These are phyloP conservation scores for Agriopis leucophaearia DNA, from an alignment of 2,888 invertebrate species.

Conservation along the genomic window DNA sequence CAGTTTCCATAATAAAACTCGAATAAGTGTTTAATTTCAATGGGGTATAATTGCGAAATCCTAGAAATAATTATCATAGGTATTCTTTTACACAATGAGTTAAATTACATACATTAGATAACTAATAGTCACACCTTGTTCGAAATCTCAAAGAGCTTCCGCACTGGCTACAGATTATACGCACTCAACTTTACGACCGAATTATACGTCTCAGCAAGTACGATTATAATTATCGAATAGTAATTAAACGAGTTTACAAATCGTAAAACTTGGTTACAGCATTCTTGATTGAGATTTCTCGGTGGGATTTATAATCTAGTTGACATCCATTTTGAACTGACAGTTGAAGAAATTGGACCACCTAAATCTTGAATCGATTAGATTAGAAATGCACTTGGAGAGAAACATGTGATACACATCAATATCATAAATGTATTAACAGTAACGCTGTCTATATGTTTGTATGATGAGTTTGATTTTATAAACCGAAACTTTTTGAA, in stretches of 20 bases:
- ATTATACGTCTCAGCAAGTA: conserved; percentile 22
- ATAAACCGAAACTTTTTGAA: too few relatives aligned
- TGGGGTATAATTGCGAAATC: too few relatives aligned
- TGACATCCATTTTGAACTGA: conserved; percentile 18
- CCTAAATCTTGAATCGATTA: conserved; percentile 9
- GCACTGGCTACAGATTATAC: conserved; percentile 21
- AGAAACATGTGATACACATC: not conserved
- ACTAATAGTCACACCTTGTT: not conserved
- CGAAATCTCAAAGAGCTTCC: conserved; percentile 14
- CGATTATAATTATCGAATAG: conserved; percentile 29
- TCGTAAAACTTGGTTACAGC: conserved; percentile 34
- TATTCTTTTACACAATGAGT: not conserved
- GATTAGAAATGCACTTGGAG: conserved; percentile 12
- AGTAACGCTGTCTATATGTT: too few relatives aligned
- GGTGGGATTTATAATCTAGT: conserved; percentile 18
- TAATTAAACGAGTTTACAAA: conserved; percentile 36
- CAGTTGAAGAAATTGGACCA: conserved; percentile 15
- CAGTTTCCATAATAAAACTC: too few relatives aligned
- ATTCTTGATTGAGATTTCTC: conserved; percentile 24
- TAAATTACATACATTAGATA: too few relatives aligned
- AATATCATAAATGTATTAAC: too few relatives aligned
- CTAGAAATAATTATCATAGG: too few relatives aligned
- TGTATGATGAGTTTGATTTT: too few relatives aligned
- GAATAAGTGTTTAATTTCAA: too few relatives aligned
- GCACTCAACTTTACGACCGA: conserved; percentile 29